Evolutionary conservation across 2,797 vertebrate species (phyloP).

Genomic region (Chaetophractus vellerosus): DNA sequence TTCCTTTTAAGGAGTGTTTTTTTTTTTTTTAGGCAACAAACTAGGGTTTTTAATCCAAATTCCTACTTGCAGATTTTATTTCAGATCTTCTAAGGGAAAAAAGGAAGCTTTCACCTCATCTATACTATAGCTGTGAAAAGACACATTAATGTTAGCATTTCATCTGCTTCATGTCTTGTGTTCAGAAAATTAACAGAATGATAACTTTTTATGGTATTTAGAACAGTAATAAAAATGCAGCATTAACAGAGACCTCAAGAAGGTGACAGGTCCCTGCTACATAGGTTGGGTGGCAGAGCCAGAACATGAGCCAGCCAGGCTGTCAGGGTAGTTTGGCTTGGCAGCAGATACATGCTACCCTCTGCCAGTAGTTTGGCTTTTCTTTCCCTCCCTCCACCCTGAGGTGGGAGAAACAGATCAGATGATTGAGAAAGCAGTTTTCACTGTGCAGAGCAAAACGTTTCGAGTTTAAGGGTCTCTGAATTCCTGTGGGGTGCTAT

Average conservation of each 20-base stretch:
- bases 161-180: background rate
- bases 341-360: background rate
- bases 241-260: slow-evolving; percentile 3
- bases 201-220: slow-evolving; percentile 10
- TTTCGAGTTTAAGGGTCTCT: background rate
- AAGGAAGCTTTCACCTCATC: background rate
- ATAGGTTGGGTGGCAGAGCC: background rate
- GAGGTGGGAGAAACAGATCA: background rate
- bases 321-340: background rate
- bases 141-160: background rate
- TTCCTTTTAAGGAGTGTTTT: background rate
- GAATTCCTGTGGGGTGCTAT: background rate
- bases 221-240: slow-evolving; percentile 32
- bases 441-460: background rate
- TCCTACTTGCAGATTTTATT: slow-evolving; percentile 27
- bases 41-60: slow-evolving; percentile 9
- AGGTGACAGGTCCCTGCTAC: background rate
- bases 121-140: background rate
- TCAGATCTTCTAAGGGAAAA: slow-evolving; percentile 31
- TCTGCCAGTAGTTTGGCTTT: background rate
- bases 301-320: background rate
- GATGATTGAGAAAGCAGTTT: background rate
- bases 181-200: slow-evolving; percentile 23
- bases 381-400: background rate
- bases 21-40: slow-evolving; percentile 6